Conservation (phyloP, 2,888 invertebrate species). For the Drosophila niveifrons region DNA sequence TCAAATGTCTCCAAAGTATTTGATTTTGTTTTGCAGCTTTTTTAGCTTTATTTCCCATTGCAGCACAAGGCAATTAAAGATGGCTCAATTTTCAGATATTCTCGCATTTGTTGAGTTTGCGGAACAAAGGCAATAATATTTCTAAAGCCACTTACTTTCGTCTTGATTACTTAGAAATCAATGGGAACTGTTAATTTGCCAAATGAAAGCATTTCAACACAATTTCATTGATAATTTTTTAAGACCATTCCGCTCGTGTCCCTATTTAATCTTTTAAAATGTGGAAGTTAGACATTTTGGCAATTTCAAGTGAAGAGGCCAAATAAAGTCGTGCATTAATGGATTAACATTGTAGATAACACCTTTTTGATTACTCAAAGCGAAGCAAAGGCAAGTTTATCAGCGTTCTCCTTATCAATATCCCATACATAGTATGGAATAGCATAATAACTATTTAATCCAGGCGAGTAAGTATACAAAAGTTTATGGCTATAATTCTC, state of each 20-base stretch:
- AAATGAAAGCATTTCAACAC: constrained; percentile 4
- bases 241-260: not conserved
- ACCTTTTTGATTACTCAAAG: not conserved
- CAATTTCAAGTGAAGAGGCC: not conserved
- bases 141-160: constrained; percentile 15
- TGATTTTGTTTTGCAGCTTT: constrained; percentile 33
- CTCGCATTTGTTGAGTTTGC: constrained; percentile 5
- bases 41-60: constrained; percentile 9
- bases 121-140: constrained; percentile 26
- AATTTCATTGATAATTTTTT: not conserved
- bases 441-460: constrained; percentile 10
- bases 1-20: constrained; percentile 37
- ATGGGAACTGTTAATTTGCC: constrained; percentile 16
- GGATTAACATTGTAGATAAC: not conserved
- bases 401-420: not conserved
- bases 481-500: constrained; percentile 36
- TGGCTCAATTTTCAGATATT: constrained; percentile 22
- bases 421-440: not conserved
- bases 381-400: not conserved
- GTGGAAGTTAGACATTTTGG: not conserved
- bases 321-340: not conserved
- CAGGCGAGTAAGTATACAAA: not conserved
- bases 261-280: not conserved
- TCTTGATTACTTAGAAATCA: constrained; percentile 21
- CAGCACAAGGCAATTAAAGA: constrained; percentile 30